These are phyloP conservation scores for Lithobius niger DNA, from an alignment of 1,140 invertebrate genomes.

Conservation along the genomic window DNA sequence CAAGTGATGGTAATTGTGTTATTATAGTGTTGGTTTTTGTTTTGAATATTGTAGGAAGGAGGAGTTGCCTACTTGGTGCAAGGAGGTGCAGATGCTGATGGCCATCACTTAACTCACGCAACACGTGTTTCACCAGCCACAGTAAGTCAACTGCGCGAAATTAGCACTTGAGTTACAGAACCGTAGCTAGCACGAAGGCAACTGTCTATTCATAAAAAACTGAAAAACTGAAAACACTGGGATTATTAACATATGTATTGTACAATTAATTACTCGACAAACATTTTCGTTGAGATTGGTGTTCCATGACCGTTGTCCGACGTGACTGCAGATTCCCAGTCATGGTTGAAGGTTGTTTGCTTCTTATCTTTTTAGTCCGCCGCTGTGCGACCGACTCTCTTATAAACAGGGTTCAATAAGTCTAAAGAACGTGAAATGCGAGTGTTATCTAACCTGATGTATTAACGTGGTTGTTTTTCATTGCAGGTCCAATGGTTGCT, in stretches of 20 bases:
- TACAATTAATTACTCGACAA: too few species aligned
- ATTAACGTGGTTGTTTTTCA: background rate
- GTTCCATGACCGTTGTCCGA: too few species aligned
- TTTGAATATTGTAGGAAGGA: conserved; percentile 17
- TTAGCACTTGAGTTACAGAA: too few species aligned
- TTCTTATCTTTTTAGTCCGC: conserved; percentile 31
- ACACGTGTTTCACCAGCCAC: conserved; percentile 76
- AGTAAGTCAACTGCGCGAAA: too few species aligned
- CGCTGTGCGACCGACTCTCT: conserved; percentile 6
- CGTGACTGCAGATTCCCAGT: too few species aligned
- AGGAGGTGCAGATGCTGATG: conserved; percentile 26
- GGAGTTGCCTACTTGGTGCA: conserved; percentile 24
- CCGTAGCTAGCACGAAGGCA: too few species aligned
- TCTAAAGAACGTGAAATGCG: background rate
- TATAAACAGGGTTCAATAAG: conserved; percentile 10
- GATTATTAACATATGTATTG: too few species aligned
- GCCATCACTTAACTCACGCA: conserved; percentile 56
- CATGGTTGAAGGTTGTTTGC: too few species aligned
- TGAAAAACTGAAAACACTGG: too few species aligned
- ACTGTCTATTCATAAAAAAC: too few species aligned
- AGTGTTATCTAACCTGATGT: conserved; percentile 9
- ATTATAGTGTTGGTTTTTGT: conserved; percentile 4
- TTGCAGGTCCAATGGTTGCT: conserved; percentile 87
- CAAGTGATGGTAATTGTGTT: background rate
- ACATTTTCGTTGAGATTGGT: too few species aligned